These are phyloP conservation scores for Lontra canadensis DNA, from an alignment of 2,113 vertebrate species.

Conservation along the genomic window DNA sequence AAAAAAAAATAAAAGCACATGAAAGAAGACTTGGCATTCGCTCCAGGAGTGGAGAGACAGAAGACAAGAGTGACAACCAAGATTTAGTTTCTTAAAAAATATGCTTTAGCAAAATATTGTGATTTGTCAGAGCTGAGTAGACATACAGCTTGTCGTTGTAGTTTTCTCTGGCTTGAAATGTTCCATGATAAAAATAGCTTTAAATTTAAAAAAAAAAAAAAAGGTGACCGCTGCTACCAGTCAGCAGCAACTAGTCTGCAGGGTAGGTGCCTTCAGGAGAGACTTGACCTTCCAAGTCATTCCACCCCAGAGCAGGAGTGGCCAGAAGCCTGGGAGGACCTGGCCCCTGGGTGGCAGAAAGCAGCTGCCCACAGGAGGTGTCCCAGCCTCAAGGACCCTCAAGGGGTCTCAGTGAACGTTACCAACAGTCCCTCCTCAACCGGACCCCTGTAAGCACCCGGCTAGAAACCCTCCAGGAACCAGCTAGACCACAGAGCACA, in stretches of 20 bases:
- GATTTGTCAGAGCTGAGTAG: neutral
- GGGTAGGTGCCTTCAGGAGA: neutral
- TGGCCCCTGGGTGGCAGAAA: rapidly evolving
- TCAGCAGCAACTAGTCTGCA: neutral
- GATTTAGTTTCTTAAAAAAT: neutral
- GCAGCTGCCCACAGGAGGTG: neutral
- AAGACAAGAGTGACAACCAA: neutral
- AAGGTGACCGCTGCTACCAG: neutral
- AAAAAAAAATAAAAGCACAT: neutral
- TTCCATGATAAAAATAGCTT: neutral
- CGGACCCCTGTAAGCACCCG: neutral
- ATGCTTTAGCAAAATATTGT: neutral
- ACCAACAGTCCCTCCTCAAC: no score
- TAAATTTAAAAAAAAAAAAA: neutral
- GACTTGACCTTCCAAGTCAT: neutral
- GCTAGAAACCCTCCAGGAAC: neutral
- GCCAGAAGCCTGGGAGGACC: neutral
- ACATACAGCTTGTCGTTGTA: neutral
- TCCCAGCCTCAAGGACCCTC: neutral
- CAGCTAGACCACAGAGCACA: neutral
- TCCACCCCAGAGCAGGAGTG: rapidly evolving
- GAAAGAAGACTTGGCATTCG: neutral
- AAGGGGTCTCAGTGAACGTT: neutral
- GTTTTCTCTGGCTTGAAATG: neutral
- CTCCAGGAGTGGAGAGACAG: neutral